Evolutionary conservation across 2,888 invertebrate species (phyloP).

Genomic region (Drosophila parthenogenetica): DNA sequence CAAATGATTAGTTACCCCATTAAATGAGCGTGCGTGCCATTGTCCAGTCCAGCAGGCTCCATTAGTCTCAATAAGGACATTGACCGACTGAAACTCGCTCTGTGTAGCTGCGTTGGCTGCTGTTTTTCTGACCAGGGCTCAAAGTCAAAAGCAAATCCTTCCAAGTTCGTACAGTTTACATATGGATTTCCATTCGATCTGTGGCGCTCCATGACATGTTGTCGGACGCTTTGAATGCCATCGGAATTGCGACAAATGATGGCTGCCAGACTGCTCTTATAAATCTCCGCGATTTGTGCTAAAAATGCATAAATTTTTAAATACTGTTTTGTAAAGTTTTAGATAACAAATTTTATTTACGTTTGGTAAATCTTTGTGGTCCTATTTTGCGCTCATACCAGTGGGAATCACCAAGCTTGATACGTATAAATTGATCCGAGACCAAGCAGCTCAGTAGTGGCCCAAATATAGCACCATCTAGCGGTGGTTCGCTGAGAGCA

Average conservation of each 20-base stretch:
- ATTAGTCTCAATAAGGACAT: constrained; percentile 68
- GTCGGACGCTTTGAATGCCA: constrained; percentile 88
- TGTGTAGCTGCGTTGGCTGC: constrained; percentile 54
- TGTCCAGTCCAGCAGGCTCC: not conserved
- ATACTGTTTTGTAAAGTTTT: not conserved
- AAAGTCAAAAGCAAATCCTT: constrained; percentile 87
- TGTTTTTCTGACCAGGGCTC: constrained; percentile 86
- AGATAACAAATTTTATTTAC: constrained; percentile 84
- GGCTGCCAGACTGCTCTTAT: constrained; percentile 90
- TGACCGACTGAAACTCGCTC: constrained; percentile 51
- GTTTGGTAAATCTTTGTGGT: constrained; percentile 88
- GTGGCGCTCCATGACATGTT: constrained; percentile 89
- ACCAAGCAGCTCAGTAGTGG: constrained; percentile 94
- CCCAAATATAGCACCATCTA: constrained; percentile 90
- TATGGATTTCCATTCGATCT: constrained; percentile 87
- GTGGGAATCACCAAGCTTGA: constrained; percentile 93
- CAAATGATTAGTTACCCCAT: constrained; percentile 3
- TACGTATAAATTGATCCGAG: constrained; percentile 92
- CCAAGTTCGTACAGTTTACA: constrained; percentile 88
- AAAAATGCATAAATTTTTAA: constrained; percentile 27
- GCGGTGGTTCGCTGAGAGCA: constrained; percentile 92
- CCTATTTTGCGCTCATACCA: constrained; percentile 93
- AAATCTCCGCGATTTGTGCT: constrained; percentile 93
- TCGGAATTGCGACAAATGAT: constrained; percentile 93
- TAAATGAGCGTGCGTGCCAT: not conserved